Conservation (phyloP, 1,140 invertebrate genomes). For the Apis cerana region DNA sequence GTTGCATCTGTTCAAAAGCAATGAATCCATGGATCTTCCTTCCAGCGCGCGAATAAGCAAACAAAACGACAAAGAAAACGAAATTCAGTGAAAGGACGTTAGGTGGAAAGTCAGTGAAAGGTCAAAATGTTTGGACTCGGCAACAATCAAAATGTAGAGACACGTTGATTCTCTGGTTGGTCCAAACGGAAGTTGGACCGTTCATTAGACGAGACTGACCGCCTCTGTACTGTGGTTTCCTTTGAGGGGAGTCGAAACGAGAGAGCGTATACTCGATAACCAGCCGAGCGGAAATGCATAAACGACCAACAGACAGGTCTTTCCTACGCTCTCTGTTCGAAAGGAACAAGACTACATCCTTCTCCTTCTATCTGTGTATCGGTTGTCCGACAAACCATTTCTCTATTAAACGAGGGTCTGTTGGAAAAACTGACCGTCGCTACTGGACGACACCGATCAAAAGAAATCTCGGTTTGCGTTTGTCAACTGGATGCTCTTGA, state of each 20-base stretch:
- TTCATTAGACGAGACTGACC: slow-evolving; percentile 78
- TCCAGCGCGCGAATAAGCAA: not conserved
- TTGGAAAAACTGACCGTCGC: slow-evolving; percentile 40
- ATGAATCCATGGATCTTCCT: not conserved
- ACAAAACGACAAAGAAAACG: not conserved
- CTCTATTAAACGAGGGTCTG: slow-evolving; percentile 50
- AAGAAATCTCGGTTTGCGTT: slow-evolving; percentile 40
- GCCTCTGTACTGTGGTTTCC: slow-evolving; percentile 76
- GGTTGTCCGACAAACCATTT: slow-evolving; percentile 1
- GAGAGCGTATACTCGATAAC: slow-evolving; percentile 65
- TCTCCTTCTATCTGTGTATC: slow-evolving; percentile 4
- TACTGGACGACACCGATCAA: slow-evolving; percentile 50
- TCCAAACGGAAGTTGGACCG: slow-evolving; percentile 66
- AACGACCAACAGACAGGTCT: slow-evolving; percentile 63
- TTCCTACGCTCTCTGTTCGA: slow-evolving; percentile 30
- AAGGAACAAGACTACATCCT: slow-evolving; percentile 19
- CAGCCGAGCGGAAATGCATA: slow-evolving; percentile 78
- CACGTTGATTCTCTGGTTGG: slow-evolving; percentile 44
- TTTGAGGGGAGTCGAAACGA: slow-evolving; percentile 72
- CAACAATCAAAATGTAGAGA: slow-evolving; percentile 42
- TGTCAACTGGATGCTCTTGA: slow-evolving; percentile 36
- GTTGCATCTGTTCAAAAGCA: no score
- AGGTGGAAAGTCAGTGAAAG: not conserved
- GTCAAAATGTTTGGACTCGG: slow-evolving; percentile 10
- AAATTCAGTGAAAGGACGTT: not conserved